Evolutionary conservation across 2,113 vertebrate species (phyloP), one percentile per base, ranked within the genome.

Genomic region (Scomber colias): DNA sequence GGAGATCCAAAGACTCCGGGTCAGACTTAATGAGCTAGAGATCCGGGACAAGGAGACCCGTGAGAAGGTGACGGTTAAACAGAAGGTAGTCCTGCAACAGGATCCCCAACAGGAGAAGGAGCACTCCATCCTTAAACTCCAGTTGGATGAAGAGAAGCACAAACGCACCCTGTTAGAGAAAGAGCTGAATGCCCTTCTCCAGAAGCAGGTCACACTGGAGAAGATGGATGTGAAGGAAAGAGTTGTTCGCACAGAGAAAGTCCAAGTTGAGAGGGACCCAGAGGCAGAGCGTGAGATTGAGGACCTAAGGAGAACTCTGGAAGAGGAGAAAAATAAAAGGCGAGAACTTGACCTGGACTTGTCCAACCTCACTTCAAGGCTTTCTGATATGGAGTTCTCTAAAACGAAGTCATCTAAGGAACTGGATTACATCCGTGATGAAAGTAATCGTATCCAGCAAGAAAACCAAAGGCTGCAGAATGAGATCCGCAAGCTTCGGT

Each of bases 71-170:
- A 98, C 97, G 0, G 96, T 96, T 73, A 97, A 96, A 85, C 97
- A 99, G 87, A 99, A 98, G 91, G 97, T 99, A 11, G 97, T 99
- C 27, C 93, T 99, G 53, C 97, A 99, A 92, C 97, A 97, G 88
- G 98, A 99, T 86, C 98, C 98, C 12, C 96, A 97, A 85, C 97
- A 99, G 90, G 96, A 98, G 87, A 97, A 97, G 68, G 98, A 99
- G 76, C 96, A 99, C 44, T 95, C 96, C 10, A 95, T 98, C 53
- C 95, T 99, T 51, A 95, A 79, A 72, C 91, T 97, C 19, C 97
- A 99, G 89, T 91, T 99, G 13, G 97, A 99, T 9, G 97, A 99
- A 65, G 98, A 99, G 80, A 95, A 85, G 71, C 96, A 96, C 90
- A 96, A 95, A 71, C 95, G 96, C 16, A 94, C 95, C 66, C 90